Base-by-base conservation (phyloP, 2,797 vertebrate species). In the Euphonia xanthogaster region DNA sequence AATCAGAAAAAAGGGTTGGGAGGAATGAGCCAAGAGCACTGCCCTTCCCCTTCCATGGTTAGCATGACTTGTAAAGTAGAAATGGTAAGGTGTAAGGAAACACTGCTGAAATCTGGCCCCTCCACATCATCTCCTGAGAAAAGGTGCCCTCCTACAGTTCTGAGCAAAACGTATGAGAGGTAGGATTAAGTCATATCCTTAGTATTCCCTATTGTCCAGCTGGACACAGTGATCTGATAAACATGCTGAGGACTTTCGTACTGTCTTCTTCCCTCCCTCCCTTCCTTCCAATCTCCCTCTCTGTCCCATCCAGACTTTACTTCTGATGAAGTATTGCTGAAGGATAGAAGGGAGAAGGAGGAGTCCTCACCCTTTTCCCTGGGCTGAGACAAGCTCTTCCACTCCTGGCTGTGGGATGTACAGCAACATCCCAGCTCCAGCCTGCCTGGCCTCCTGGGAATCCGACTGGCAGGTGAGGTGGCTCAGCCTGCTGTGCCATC, bases 401-500 rank as follows among this genome's bases (percentile, higher is more conserved):
- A 39, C 50, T 18, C 17, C 48, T 58, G 75, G 39, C 33, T 1
- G 5, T 60, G 22, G 21, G 54, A 70, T 40, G 11, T 22, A 33
- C n/a, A 58, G 37, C 3, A 1, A 0, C 15, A 19, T 77, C 39
- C 40, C 24, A 80, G 19, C 39, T 79, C 55, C 2, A 1, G 39
- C 13, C 23, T 88, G 12, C 24, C 62, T 37, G 61, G 65, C 12
- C 10, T 86, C 22, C 10, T 5, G 1, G 11, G 48, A 73, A 25
- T 40, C 24, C 0, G 0, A 12, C 42, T 58, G 54, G 18, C 31
- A 72, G 37, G 21, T 1, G 66, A 51, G 33, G 68, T 24, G 86
- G 25, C 19, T 4, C 54, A 82, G 31, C 35, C 22, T 70, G 20
- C 67, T 62, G 55, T 37, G 55, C 51, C 51, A 40, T 9, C 54